These are phyloP conservation scores for Zoanthus sansibaricus DNA, from an alignment of 92 coral and sea anemone genomes.

Conservation along the genomic window DNA sequence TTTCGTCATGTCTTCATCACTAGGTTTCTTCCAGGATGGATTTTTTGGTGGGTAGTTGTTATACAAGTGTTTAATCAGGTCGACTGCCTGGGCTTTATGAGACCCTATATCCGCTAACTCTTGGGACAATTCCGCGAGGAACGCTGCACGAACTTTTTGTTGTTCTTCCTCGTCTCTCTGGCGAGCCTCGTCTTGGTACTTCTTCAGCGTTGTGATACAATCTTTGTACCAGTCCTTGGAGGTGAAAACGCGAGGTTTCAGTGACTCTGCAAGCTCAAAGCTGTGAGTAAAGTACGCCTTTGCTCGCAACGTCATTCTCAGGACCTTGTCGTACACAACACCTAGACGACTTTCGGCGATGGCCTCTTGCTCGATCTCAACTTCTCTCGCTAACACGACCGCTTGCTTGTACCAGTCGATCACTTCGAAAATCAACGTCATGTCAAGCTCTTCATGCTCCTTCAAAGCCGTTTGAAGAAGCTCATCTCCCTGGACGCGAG, in stretches of 20 bases:
- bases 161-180: no score
- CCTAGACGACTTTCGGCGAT: constrained; percentile 86
- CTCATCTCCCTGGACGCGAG: constrained; percentile 72
- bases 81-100: no score
- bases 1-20: no score
- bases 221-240: constrained; percentile 80
- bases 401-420: constrained; percentile 93
- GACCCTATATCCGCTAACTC: no score
- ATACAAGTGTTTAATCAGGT: no score
- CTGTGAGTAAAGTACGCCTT: constrained; percentile 82
- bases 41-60: no score
- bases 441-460: constrained; percentile 78
- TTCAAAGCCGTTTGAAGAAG: constrained; percentile 62
- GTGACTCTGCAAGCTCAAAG: constrained; percentile 86
- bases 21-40: no score
- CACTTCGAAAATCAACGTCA: constrained; percentile 86
- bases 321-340: constrained; percentile 83
- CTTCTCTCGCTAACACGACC: constrained; percentile 81
- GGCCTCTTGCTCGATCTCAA: constrained; percentile 91
- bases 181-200: no score
- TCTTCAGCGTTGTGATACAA: constrained; percentile 18
- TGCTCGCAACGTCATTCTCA: constrained; percentile 74
- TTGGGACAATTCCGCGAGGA: no score
- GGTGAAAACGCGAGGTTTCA: constrained; percentile 84
- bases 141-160: no score